Conservation (phyloP, 2,113 vertebrate species). For the Xyrauchen texanus region DNA sequence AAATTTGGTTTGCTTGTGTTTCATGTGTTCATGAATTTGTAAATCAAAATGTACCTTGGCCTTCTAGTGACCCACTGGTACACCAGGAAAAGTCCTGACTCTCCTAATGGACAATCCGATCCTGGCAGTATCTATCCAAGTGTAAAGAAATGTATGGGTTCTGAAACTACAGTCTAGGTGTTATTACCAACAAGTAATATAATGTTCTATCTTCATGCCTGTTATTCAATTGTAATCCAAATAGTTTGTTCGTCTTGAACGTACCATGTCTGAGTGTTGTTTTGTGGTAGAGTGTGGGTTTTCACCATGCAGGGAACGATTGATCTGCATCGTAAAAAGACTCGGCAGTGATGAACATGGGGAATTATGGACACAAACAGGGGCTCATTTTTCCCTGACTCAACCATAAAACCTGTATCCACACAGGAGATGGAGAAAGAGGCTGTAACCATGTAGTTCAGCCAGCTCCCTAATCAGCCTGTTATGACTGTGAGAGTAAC, state of each 20-base stretch:
- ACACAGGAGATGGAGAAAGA: slow-evolving; percentile 24
- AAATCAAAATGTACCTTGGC: no score
- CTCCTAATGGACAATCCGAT: no score
- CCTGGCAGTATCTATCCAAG: background rate
- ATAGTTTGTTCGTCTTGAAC: slow-evolving; percentile 1
- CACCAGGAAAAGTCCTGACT: no score
- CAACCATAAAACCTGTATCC: slow-evolving; percentile 14
- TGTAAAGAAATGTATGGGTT: background rate
- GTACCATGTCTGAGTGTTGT: background rate
- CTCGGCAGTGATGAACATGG: slow-evolving; percentile 53
- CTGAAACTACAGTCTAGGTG: background rate
- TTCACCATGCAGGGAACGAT: slow-evolving; percentile 20
- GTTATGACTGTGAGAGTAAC: slow-evolving; percentile 34
- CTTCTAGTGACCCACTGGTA: no score
- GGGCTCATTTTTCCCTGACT: slow-evolving; percentile 36
- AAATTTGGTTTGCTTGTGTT: no score
- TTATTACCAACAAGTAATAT: background rate
- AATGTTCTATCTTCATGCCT: background rate
- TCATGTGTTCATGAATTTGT: no score
- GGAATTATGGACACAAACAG: slow-evolving; percentile 55
- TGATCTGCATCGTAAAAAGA: slow-evolving; percentile 24
- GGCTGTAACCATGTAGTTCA: slow-evolving; percentile 15
- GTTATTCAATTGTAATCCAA: slow-evolving; percentile 5
- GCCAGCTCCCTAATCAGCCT: slow-evolving; percentile 32
- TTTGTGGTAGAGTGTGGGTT: slow-evolving; percentile 18